phyloP scores from a whole-genome alignment of 2,888 invertebrate genomes.

The Cantharis lateralis region DNA sequence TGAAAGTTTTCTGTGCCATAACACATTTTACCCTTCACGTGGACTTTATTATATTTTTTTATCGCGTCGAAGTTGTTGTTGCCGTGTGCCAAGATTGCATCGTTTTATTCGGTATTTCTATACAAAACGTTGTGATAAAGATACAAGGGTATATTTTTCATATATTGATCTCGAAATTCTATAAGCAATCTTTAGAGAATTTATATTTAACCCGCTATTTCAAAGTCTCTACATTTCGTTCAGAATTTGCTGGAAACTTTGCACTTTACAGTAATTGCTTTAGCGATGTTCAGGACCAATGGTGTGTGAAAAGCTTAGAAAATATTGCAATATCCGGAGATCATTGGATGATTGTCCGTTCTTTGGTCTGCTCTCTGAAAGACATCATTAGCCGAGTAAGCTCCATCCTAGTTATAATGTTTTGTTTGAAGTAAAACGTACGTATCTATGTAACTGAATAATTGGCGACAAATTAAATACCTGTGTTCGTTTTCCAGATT shows the following conservation, averaged over 20 bases:
- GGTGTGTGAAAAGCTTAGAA: constrained; percentile 23
- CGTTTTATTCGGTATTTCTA: constrained; percentile 18
- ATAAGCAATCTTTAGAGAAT: constrained; percentile 15
- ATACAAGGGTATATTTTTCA: constrained; percentile 26
- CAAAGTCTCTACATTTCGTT: neutral
- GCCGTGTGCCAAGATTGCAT: constrained; percentile 28
- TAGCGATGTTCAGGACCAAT: constrained; percentile 19
- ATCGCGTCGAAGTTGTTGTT: constrained; percentile 23
- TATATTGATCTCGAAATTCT: constrained; percentile 27
- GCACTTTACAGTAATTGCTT: constrained; percentile 28
- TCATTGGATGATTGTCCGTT: constrained; percentile 7
- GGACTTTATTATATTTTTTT: constrained; percentile 32
- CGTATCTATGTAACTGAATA: neutral
- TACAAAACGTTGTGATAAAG: constrained; percentile 26
- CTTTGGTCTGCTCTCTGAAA: constrained; percentile 7
- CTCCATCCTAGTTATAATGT: neutral
- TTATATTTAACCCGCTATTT: constrained; percentile 6
- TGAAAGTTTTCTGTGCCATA: constrained; percentile 30
- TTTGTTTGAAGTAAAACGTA: neutral
- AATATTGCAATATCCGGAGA: constrained; percentile 30
- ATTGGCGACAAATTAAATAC: neutral
- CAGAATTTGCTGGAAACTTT: constrained; percentile 21
- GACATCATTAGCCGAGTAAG: constrained; percentile 11
- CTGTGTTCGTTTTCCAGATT: neutral
- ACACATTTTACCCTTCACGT: constrained; percentile 31